Evolutionary conservation across 2,113 vertebrate genomes (phyloP), one percentile per base, ranked within the genome.

Genomic region (Orthochromis malagaraziensis): DNA sequence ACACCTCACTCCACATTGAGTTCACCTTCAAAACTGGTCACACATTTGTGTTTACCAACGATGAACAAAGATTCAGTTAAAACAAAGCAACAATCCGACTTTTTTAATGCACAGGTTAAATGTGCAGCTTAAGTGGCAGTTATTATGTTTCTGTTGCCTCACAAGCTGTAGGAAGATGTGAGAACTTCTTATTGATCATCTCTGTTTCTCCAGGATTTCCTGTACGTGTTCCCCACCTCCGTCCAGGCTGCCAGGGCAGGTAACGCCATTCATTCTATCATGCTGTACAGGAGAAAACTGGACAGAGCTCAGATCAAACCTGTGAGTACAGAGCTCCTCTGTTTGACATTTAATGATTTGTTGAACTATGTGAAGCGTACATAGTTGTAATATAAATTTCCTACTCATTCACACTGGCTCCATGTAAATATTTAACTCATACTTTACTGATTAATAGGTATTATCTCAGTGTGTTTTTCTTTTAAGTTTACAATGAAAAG

Each of bases 251-350:
- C 99, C 29, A 96, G 98, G 88, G 98, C 99, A n/a, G 98, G 97
- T 54, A 99, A 99, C 26, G 90, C 97, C 88, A 97, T 99, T 92
- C 98, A 99, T 24, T 94, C 98, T 53, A 96, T 97, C 88, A 97
- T 99, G 95, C 95, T 98, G 6, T 99, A 99, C 92, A 95, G 98
- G 55, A 97, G 97, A 81, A 97, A 97, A 91, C 96, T 99, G 88
- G 99, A 99, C 96, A 95, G 99, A 70, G 98, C 98, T 60, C 98
- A 99, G 89, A 96, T 99, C 90, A 98, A 98, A 87, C 99, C 99
- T n/a, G 99, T 99, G 95, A 55, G 98, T 96, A 4, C 2, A 16
- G 12, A 53, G 3, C 58, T 19, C 14, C 70, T 53, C 17, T 45
- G 31, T 29, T 40, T 21, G 19, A 14, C 13, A 45, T 60, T 60